Conservation (phyloP, 2,888 invertebrate genomes). For the Schrankia costaestrigalis region DNA sequence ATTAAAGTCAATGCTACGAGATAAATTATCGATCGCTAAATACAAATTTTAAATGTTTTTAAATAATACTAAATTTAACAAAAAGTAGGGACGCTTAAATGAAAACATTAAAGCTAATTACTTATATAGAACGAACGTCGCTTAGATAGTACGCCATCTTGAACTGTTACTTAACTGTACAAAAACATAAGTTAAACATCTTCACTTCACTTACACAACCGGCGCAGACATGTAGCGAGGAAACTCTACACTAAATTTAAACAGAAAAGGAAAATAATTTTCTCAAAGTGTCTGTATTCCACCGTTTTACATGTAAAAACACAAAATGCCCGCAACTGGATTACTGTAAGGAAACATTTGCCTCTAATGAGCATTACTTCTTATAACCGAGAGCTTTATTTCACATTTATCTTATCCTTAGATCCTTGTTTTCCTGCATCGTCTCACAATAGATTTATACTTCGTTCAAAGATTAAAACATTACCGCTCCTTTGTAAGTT, state of each 20-base stretch:
- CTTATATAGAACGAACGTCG: too few species aligned
- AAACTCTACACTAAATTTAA: constrained; percentile 19
- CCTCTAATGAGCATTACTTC: constrained; percentile 33
- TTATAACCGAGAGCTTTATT: constrained; percentile 38
- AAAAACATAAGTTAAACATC: background rate
- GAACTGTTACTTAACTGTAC: background rate
- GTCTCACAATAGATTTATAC: constrained; percentile 41
- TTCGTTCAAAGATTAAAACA: constrained; percentile 30
- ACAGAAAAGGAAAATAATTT: constrained; percentile 23
- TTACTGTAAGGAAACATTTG: constrained; percentile 27
- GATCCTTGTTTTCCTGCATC: constrained; percentile 34
- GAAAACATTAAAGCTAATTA: too few species aligned
- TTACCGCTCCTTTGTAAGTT: constrained; percentile 13
- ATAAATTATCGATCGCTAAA: too few species aligned
- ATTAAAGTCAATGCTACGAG: too few species aligned
- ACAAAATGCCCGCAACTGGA: constrained; percentile 17
- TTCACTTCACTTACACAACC: constrained; percentile 10
- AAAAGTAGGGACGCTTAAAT: too few species aligned
- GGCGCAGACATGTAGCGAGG: constrained; percentile 19
- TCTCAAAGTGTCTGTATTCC: constrained; percentile 14
- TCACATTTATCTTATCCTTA: constrained; percentile 45
- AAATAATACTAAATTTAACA: too few species aligned
- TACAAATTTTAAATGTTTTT: too few species aligned
- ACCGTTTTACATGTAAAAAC: constrained; percentile 16
- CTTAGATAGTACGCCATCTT: too few species aligned